Evolutionary conservation across 2,797 vertebrate species (phyloP), one percentile per base, ranked within the genome.

Genomic region (Enteromius paludinosus): DNA sequence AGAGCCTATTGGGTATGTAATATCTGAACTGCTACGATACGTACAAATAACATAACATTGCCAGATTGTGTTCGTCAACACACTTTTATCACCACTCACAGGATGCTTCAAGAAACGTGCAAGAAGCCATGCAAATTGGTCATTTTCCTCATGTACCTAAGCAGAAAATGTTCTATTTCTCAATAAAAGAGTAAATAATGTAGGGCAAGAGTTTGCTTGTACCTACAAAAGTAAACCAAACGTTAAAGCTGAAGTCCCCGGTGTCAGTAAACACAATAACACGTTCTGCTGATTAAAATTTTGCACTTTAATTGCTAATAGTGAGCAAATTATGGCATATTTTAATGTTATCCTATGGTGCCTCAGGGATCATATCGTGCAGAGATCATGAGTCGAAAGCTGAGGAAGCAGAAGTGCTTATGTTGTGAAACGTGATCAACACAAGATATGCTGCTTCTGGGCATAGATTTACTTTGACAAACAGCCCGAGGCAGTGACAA

Each of bases 251-350:
- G 54, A 35, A 54, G 33, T 56, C n/a, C 47, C 18, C 5, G 7
- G 47, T 30, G 33, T 54, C 30, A 28, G 30, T 49, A 38, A 78
- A 78, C 71, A 73, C 11, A 8, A 49, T 73, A 35, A 35, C 30
- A 35, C 30, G 0, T 59, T 18, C 45, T 75, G 35, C 54, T 75
- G 72, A 75, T 75, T 59, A 75, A 75, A 75, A 75, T 14, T 33
- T 90, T 91, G 92, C 90, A 83, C 87, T 87, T 89, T 87, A 84
- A 84, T 91, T 91, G 88, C 90, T 89, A 90, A 90, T 90, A 83
- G 83, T 89, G 81, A 79, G 72, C 65, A 82, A 86, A 88, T 89
- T 86, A 81, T 49, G 65, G 83, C 69, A 85, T 83, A 81, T 80
- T 79, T 82, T 47, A 70, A 62, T 73, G 61, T 23, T 35, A 61